Percentiles rank a stretch among this genome's conserved stretches.
phyloP scores from a whole-genome alignment of 2,797 vertebrate species.

The Xenopus petersii region DNA sequence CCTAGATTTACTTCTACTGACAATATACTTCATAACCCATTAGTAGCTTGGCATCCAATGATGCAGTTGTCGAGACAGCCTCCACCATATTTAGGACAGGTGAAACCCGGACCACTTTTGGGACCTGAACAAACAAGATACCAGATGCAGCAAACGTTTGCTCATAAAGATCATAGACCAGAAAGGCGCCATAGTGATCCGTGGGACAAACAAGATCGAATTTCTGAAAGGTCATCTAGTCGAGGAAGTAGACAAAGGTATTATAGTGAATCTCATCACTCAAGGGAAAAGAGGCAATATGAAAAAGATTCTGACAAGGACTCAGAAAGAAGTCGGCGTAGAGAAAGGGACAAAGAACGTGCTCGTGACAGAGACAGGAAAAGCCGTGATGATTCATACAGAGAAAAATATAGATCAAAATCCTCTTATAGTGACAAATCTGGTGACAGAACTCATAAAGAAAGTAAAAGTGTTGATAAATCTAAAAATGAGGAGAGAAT shows the following conservation, averaged over 20 bases:
- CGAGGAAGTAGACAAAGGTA: constrained; percentile 78
- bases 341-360: constrained; percentile 66
- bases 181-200: constrained; percentile 82
- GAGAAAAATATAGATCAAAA: constrained; percentile 69
- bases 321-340: constrained; percentile 70
- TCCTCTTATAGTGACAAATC: constrained; percentile 68
- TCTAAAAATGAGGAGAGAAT: constrained; percentile 77
- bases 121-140: constrained; percentile 64
- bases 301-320: constrained; percentile 76
- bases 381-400: constrained; percentile 70
- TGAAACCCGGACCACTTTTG: constrained; percentile 59
- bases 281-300: constrained; percentile 80
- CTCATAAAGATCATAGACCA: constrained; percentile 74
- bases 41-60: constrained; percentile 70
- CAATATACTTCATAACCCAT: constrained; percentile 64
- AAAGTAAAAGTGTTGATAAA: constrained; percentile 70
- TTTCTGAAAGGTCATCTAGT: constrained; percentile 66
- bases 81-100: constrained; percentile 65
- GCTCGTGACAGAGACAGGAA: constrained; percentile 73
- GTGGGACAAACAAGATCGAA: constrained; percentile 80
- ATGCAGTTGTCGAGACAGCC: constrained; percentile 68
- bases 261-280: constrained; percentile 78
- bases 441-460: constrained; percentile 68
- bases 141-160: constrained; percentile 68
- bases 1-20: constrained; percentile 52